Base-by-base conservation (phyloP, 92 coral and sea anemone species). In the Metridium senile region DNA sequence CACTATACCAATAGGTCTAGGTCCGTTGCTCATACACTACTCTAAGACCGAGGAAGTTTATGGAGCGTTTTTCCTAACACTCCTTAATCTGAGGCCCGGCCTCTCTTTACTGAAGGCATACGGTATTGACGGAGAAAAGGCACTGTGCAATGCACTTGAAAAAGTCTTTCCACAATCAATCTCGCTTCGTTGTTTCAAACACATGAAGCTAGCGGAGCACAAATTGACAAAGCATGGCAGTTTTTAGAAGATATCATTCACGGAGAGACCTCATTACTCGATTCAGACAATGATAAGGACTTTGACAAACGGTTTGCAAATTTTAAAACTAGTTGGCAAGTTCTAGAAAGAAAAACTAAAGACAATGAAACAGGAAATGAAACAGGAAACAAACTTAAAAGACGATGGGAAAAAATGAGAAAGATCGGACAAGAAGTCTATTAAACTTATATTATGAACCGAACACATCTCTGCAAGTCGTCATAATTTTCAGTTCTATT, bases 101-200 rank as follows among this genome's bases (percentile, higher is more conserved):
- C 74, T 74, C 39, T 72, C 81, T 51, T 46, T 63, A 0, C 9
- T 86, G n/a, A 76, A 67, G 34, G 71, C 62, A 0, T 86, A 58
- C 52, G 90, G 86, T 0, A 81, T 86, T 1, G 90, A 74, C 21
- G 86, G 86, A 10, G 86, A 81, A 70, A 31, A 26, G 17, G 84
- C 80, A 22, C 51, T 87, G 16, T 35, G 75, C 39, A 80, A 87
- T 29, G 87, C 90, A 1, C 69, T 61, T 18, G 53, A 61, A 23
- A 30, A 47, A 2, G 54, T 31, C 18, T 82, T 87, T 66, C 74
- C 78, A 57, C 49, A 72, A 25, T 77, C 66, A 11, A 70, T 57
- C 21, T 39, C 77, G 25, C 53, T 86, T 8, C 74, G 84, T n/a
- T 86, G 90, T 34, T 82, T 82, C 33, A 66, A 73, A 33, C 87